Base-by-base conservation (phyloP, 1,140 invertebrate species). In the Diorhabda elongata region DNA sequence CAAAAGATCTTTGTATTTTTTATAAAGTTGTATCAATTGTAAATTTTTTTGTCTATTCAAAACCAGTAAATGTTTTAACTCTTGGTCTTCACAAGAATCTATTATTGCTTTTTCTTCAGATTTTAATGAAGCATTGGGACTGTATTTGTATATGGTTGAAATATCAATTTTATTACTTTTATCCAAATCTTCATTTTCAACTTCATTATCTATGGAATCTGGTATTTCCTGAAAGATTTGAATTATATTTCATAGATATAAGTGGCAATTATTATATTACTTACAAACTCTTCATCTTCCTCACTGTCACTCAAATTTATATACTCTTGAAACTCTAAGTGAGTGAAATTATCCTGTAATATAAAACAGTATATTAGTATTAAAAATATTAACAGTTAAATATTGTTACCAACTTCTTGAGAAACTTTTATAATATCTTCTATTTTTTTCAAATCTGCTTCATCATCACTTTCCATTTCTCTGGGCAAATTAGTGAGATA, bases 41-140 rank as follows among this genome's bases (percentile, higher is more conserved):
- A 73, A 45, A 60, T 75, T 76, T 52, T 75, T 74, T 3, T 58
- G 47, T 8, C 76, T 64, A 69, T 77, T 77, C 58, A 76, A 61
- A 11, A 71, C 2, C 4, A 77, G 58, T 44, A 75, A 9, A 9
- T 71, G 44, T 65, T 71, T 75, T 41, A 77, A 60, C 41, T 72
- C 70, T 7, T 67, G 62, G 64, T 75, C 67, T 56, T 61, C 26
- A 58, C 74, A 77, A 41, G 63, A 71, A 11, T 76, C 66, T 26
- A 76, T 72, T 3, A 71, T 41, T 57, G 58, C 41, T 44, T 63
- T 66, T 68, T 77, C 76, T 64, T 75, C 69, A 26, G 69, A 47
- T 42, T 64, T 73, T 58, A 74, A 44, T 44, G 44, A 68, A 5
- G 61, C n/a, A n/a, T 42, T 63, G 3, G 56, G 59, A 52, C 43